phyloP scores from a whole-genome alignment of 2,113 vertebrate genomes.

The Chionodraco myersi region DNA sequence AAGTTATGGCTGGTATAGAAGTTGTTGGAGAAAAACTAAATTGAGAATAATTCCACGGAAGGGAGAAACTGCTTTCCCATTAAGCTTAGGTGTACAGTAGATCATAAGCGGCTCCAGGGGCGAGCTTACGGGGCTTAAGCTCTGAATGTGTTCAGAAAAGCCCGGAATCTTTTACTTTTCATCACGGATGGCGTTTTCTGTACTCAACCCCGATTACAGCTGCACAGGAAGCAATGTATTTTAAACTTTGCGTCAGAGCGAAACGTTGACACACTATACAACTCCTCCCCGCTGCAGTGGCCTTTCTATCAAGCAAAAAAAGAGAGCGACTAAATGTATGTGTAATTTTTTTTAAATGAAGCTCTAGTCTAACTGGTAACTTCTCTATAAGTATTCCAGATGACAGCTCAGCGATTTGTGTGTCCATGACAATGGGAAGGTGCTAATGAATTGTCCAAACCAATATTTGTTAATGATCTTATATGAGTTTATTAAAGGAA shows the following conservation, averaged over 20 bases:
- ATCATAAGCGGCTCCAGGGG: background rate
- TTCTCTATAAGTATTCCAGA: no score
- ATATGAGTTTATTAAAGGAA: no score
- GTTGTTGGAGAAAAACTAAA: constrained; percentile 7
- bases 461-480: no score
- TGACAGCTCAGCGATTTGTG: no score
- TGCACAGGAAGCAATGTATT: background rate
- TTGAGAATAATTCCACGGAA: background rate
- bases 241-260: background rate
- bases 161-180: background rate
- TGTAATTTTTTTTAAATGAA: no score
- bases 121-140: background rate
- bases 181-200: background rate
- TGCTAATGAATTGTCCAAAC: no score
- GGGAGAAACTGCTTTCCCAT: background rate
- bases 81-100: background rate
- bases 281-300: background rate
- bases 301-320: no score
- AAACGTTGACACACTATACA: background rate
- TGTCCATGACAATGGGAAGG: no score
- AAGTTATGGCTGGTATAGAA: constrained; percentile 10
- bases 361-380: no score
- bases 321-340: no score
- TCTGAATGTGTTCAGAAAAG: background rate
- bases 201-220: background rate